These are phyloP conservation scores for Arnoldichthys spilopterus DNA, from an alignment of 2,797 vertebrate genomes.

Conservation along the genomic window DNA sequence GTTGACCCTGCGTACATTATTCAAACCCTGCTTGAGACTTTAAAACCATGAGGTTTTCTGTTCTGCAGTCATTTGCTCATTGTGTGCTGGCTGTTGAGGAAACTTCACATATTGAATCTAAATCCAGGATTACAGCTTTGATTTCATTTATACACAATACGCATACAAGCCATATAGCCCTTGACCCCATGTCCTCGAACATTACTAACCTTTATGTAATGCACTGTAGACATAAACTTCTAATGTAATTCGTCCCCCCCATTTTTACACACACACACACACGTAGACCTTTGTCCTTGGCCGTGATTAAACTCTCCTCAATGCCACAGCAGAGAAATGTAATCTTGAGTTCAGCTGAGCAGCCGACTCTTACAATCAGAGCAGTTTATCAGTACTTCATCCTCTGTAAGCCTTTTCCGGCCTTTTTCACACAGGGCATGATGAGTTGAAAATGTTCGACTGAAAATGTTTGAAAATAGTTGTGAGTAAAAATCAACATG, in stretches of 20 bases:
- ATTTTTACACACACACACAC: constrained; percentile 17
- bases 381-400: constrained; percentile 13
- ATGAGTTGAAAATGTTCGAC: not conserved
- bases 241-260: not conserved
- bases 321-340: not conserved
- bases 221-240: not conserved
- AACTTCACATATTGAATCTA: not conserved
- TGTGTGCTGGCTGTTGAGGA: not conserved
- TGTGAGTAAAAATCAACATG: no score
- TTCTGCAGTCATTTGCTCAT: not conserved
- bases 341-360: not conserved
- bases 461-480: not conserved
- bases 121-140: not conserved
- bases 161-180: not conserved
- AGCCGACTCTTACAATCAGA: not conserved
- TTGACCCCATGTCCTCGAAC: not conserved
- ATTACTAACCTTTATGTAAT: constrained; percentile 1
- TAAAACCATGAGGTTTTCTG: not conserved
- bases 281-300: constrained; percentile 13
- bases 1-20: no score
- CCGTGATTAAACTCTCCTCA: constrained; percentile 14
- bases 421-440: not conserved
- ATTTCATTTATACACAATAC: not conserved
- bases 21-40: not conserved
- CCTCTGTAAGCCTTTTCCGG: not conserved